Percentiles rank a stretch among this genome's conserved stretches.
These are phyloP conservation scores for Whitmania pigra DNA, from an alignment of 1,140 invertebrate species.

Conservation along the genomic window DNA sequence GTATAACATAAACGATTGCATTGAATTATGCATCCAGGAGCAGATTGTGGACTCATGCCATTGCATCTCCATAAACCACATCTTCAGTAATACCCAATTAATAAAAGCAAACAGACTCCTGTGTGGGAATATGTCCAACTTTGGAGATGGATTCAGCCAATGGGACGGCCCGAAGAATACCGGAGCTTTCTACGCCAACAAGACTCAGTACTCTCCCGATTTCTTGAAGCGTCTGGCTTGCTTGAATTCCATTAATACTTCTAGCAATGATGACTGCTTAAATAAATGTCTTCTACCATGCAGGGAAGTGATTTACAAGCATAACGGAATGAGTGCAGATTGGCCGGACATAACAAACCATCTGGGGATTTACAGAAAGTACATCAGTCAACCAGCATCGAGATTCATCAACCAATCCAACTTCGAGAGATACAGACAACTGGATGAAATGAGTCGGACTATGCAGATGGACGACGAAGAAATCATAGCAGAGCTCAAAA, in stretches of 20 bases:
- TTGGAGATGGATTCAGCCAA: neutral
- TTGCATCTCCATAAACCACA: constrained; percentile 6
- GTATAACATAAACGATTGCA: neutral
- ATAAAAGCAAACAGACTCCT: neutral
- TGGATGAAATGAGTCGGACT: neutral
- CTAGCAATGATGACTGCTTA: neutral
- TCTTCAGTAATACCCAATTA: neutral
- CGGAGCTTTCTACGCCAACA: neutral
- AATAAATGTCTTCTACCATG: neutral
- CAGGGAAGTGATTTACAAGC: neutral
- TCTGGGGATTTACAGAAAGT: neutral
- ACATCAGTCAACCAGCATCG: neutral
- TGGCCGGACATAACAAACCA: constrained; percentile 2
- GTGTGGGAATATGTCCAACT: constrained; percentile 1
- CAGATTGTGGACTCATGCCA: neutral
- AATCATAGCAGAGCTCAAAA: neutral
- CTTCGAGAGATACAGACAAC: neutral
- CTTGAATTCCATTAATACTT: neutral
- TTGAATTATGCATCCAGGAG: neutral
- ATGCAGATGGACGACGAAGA: neutral
- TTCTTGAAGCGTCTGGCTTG: constrained; percentile 7
- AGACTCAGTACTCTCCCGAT: neutral
- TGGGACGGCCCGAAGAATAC: neutral
- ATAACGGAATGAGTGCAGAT: neutral
- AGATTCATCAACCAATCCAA: neutral